Conservation (phyloP, 2,113 vertebrate genomes). For the Bubo bubo region DNA sequence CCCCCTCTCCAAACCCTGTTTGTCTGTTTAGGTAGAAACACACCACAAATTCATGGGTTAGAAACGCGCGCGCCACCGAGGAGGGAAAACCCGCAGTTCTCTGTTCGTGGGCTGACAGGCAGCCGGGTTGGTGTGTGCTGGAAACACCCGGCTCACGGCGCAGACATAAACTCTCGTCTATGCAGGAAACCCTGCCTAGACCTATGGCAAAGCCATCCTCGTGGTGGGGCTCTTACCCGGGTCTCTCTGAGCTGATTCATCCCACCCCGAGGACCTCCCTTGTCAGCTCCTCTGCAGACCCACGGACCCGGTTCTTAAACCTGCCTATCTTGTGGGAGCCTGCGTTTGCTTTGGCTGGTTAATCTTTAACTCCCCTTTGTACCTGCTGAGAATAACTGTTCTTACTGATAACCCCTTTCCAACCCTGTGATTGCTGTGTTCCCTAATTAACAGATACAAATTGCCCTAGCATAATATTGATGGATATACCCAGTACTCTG, state of each 20-base stretch:
- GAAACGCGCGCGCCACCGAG: too few species aligned
- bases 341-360: not conserved
- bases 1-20: not conserved
- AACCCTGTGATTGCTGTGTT: not conserved
- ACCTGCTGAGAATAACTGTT: not conserved
- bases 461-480: not conserved
- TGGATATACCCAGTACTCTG: not conserved
- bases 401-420: not conserved
- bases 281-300: not conserved
- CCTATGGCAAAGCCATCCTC: accelerated
- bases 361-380: not conserved
- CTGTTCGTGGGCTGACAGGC: not conserved
- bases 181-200: not conserved
- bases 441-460: not conserved
- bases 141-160: not conserved
- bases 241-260: not conserved
- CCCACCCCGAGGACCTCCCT: not conserved
- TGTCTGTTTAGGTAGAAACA: not conserved
- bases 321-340: accelerated
- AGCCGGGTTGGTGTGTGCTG: not conserved
- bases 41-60: not conserved
- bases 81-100: not conserved
- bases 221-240: accelerated
- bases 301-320: not conserved
- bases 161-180: accelerated